Conservation (phyloP, 2,888 invertebrate species). For the Coleophora deauratella region DNA sequence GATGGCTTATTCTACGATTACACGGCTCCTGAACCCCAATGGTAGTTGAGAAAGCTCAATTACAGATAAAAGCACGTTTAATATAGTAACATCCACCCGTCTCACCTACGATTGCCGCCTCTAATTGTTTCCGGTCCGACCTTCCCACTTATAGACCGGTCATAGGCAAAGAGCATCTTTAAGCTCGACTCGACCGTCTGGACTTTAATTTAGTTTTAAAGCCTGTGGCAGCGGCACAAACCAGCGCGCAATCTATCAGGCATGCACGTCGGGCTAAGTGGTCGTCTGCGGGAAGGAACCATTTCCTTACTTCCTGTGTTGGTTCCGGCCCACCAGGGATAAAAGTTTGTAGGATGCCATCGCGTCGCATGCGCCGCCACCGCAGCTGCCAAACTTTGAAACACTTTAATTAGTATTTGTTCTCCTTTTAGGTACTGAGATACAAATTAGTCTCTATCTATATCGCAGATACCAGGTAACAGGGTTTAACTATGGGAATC, state of each 20-base stretch:
- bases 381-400: slow-evolving; percentile 40
- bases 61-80: slow-evolving; percentile 43
- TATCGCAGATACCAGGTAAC: no score
- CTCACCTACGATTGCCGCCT: slow-evolving; percentile 52
- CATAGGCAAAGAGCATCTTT: slow-evolving; percentile 28
- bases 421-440: slow-evolving; percentile 28
- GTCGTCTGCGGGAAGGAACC: slow-evolving; percentile 18
- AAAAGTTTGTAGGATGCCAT: slow-evolving; percentile 38
- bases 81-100: slow-evolving; percentile 26
- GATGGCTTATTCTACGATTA: background rate
- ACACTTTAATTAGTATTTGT: slow-evolving; percentile 55
- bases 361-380: slow-evolving; percentile 32
- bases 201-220: slow-evolving; percentile 22
- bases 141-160: slow-evolving; percentile 19
- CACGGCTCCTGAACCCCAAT: slow-evolving; percentile 34
- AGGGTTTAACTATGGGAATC: no score
- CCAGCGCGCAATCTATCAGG: slow-evolving; percentile 23
- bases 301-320: slow-evolving; percentile 35
- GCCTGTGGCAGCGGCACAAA: slow-evolving; percentile 10
- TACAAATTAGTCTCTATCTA: slow-evolving; percentile 24
- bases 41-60: slow-evolving; percentile 55
- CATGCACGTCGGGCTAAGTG: slow-evolving; percentile 24
- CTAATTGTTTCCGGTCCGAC: slow-evolving; percentile 64
- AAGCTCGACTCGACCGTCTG: slow-evolving; percentile 19
- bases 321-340: slow-evolving; percentile 31